Base-by-base conservation (phyloP, 1,140 invertebrate species). In the Cardiocondyla obscurior region DNA sequence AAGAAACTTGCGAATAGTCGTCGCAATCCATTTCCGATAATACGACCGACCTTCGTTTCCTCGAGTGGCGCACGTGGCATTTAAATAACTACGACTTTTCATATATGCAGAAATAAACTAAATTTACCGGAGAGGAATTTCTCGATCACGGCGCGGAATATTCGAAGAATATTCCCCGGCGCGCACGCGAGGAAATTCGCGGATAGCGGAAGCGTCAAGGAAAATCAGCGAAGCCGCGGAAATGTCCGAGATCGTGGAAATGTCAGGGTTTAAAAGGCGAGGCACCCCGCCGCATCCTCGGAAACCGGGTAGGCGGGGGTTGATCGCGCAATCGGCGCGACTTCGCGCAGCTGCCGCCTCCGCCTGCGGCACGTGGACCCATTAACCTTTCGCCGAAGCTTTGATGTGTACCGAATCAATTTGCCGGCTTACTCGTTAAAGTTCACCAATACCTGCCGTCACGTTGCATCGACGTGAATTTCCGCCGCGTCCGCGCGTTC, bases 251-350 rank as follows among this genome's bases (percentile, higher is more conserved):
- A 62, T 14, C 44, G 53, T 44, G 16, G 55, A 85, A 85, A 85
- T 84, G 72, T 84, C 84, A 81, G 70, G 65, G 84, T 84, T 72
- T 85, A 69, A 85, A 39, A 25, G 14, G 30, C 67, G 39, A n/a
- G 22, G 12, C 39, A 22, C 12, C 44, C 55, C 25, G 49, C 62
- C 62, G 33, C 36, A 28, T 33, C 36, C n/a, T 46, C 60, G 36
- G 77, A 25, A 73, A 51, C 28, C 14, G 55, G 25, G 12, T 7
- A n/a, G 14, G 14, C 10, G 14, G 12, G 22, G 30, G 19, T 12
- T 33, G 25, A 19, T 51, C 49, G 5, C n/a, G 22, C 42, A 42
- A 30, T 82, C 39, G 12, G 19, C 36, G 25, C 42, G 30, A 22
- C 25, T 33, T 8, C 25, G n/a, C 36, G 33, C 25, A 36, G 7